Evolutionary conservation across 2,888 invertebrate species (phyloP).

Genomic region (Agapostemon virescens): DNA sequence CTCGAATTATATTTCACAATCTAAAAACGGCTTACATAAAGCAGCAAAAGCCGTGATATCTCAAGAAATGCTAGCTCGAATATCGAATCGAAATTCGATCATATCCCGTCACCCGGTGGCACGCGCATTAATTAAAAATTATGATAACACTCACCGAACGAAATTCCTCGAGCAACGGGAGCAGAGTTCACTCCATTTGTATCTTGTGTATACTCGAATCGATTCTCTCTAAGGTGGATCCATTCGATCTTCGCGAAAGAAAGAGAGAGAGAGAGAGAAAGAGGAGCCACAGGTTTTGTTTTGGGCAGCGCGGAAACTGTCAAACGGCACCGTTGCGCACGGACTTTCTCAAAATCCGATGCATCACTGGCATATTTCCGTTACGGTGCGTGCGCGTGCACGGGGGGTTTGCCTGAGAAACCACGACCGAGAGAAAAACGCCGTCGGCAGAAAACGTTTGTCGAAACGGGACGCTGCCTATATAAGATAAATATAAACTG

Average conservation of each 20-base stretch:
- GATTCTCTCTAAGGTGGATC: conserved; percentile 8
- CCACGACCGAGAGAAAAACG: neutral
- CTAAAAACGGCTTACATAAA: neutral
- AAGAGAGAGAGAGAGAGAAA: neutral
- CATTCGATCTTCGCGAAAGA: neutral
- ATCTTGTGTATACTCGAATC: neutral
- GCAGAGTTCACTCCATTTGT: conserved; percentile 27
- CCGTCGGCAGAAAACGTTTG: neutral
- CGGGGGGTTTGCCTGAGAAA: neutral
- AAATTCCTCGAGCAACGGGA: conserved; percentile 15
- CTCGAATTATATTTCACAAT: neutral
- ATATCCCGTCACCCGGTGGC: neutral
- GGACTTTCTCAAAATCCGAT: conserved; percentile 8
- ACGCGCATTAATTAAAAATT: neutral
- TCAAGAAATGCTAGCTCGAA: neutral
- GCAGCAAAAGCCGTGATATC: neutral
- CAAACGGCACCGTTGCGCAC: conserved; percentile 45
- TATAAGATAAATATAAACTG: conserved; percentile 54
- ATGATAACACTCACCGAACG: conserved; percentile 39
- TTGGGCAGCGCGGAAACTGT: conserved; percentile 37
- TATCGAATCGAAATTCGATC: neutral
- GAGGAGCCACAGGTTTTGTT: conserved; percentile 15
- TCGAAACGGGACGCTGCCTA: conserved; percentile 50
- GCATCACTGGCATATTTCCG: conserved; percentile 32
- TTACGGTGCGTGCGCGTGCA: neutral